phyloP scores from a whole-genome alignment of 2,113 vertebrate genomes.

The Otolemur garnettii region DNA sequence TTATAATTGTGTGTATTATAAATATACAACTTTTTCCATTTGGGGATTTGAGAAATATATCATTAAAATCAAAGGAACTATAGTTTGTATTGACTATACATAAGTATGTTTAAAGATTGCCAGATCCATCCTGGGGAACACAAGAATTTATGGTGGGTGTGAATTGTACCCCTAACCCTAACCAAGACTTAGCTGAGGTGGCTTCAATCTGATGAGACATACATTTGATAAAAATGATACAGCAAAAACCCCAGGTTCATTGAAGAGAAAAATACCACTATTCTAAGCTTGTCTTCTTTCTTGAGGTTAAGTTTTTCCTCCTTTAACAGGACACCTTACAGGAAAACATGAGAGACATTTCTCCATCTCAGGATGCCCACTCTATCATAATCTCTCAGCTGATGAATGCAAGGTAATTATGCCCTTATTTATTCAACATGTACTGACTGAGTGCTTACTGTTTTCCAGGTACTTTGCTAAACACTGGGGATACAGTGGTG shows the following conservation, averaged over 20 bases:
- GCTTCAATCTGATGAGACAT: neutral
- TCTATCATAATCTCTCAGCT: constrained; percentile 98
- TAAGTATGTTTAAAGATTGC: neutral
- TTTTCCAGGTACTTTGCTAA: constrained; percentile 31
- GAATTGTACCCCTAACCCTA: neutral
- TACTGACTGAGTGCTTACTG: neutral
- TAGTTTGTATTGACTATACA: neutral
- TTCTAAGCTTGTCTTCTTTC: constrained; percentile 50
- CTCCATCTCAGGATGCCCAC: constrained; percentile 97
- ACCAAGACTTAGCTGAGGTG: neutral
- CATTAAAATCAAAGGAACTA: neutral
- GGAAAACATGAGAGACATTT: constrained; percentile 99
- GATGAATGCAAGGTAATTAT: constrained; percentile 97
- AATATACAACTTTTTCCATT: neutral
- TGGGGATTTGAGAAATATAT: constrained; percentile 30
- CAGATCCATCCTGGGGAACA: neutral
- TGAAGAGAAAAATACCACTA: neutral
- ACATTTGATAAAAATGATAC: neutral
- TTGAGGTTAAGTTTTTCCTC: constrained; percentile 63
- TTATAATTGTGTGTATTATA: neutral
- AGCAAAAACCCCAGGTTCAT: neutral
- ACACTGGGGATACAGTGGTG: neutral
- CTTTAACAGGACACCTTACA: constrained; percentile 94
- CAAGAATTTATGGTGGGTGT: neutral
- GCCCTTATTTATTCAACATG: neutral